Conservation (phyloP, 2,113 vertebrate species). For the Heterotis niloticus region DNA sequence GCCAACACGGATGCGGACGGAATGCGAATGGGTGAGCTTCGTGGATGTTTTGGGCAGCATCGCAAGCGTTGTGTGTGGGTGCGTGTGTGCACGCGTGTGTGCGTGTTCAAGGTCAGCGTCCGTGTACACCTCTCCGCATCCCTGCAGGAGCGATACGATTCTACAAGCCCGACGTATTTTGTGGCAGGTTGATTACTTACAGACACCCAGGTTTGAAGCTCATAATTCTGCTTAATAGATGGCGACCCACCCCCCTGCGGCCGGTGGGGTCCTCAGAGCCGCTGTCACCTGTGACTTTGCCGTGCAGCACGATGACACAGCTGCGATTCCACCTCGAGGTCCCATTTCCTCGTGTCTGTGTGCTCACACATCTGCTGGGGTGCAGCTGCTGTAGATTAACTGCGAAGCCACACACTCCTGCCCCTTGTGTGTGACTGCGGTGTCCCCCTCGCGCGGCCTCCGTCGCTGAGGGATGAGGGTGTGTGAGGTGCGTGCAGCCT, state of each 20-base stretch:
- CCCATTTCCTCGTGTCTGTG: too few relatives aligned
- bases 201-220: neutral
- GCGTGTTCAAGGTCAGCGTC: neutral
- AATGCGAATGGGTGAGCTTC: neutral
- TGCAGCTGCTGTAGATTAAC: too few relatives aligned
- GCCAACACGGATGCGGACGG: too few relatives aligned
- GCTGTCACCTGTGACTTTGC: neutral
- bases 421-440: too few relatives aligned
- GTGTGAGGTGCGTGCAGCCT: neutral
- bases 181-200: neutral
- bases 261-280: constrained; percentile 2
- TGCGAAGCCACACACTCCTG: too few relatives aligned
- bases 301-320: too few relatives aligned
- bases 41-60: neutral
- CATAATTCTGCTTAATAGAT: constrained; percentile 27
- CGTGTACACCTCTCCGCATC: neutral
- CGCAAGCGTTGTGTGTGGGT: too few relatives aligned
- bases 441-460: too few relatives aligned
- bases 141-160: neutral
- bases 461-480: too few relatives aligned
- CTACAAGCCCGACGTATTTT: constrained; percentile 18
- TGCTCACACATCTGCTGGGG: too few relatives aligned
- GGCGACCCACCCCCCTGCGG: constrained; percentile 5
- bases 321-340: too few relatives aligned
- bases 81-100: neutral